A percentile compares a stretch with the other conserved stretches of the same genome.
These are phyloP conservation scores for Istiophorus platypterus DNA, from an alignment of 2,113 vertebrate species.

Conservation along the genomic window DNA sequence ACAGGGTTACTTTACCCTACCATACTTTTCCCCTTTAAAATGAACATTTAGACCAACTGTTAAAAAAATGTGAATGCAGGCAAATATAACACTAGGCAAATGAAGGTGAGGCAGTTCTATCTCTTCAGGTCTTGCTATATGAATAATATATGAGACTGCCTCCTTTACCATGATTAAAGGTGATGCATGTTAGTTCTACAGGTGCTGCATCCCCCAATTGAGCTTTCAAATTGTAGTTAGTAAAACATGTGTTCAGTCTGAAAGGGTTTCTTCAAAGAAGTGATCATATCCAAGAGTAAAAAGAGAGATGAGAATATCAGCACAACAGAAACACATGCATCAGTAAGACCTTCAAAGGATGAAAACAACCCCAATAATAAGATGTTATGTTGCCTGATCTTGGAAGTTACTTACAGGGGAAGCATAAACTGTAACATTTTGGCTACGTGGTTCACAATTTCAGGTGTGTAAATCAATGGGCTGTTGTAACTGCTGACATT, in stretches of 20 bases:
- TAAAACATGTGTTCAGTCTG: constrained; percentile 39
- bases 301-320: constrained; percentile 17
- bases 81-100: constrained; percentile 49
- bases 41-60: constrained; percentile 17
- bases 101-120: constrained; percentile 40
- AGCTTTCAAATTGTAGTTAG: constrained; percentile 38
- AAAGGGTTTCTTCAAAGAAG: constrained; percentile 27
- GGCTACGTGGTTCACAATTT: neutral
- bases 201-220: constrained; percentile 35
- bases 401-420: constrained; percentile 35
- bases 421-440: constrained; percentile 7
- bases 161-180: constrained; percentile 56
- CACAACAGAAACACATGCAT: neutral
- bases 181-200: constrained; percentile 46
- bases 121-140: constrained; percentile 25
- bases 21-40: constrained; percentile 37
- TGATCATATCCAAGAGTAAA: neutral
- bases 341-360: constrained; percentile 1
- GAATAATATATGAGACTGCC: constrained; percentile 55
- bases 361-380: neutral
- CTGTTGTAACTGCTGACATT: constrained; percentile 54
- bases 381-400: constrained; percentile 27
- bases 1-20: constrained; percentile 33
- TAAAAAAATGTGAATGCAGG: constrained; percentile 40
- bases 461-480: constrained; percentile 47